These are phyloP conservation scores for Maniola hyperantus DNA, from an alignment of 2,888 invertebrate species.

Conservation along the genomic window DNA sequence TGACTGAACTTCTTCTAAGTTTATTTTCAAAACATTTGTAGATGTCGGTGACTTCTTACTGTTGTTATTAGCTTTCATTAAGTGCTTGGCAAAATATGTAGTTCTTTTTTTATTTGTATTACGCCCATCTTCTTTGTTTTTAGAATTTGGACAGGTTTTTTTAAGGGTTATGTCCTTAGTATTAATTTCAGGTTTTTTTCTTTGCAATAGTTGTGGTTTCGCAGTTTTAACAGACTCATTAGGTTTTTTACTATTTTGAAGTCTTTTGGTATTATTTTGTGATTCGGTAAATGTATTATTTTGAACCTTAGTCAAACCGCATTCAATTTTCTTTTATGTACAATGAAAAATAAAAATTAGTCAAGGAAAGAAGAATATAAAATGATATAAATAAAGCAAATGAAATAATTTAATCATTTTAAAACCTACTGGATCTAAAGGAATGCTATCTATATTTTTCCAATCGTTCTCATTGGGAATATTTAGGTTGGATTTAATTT, in stretches of 20 bases:
- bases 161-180: constrained; percentile 24
- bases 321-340: neutral
- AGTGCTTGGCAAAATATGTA: constrained; percentile 9
- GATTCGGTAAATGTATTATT: neutral
- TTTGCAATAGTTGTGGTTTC: constrained; percentile 9
- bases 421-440: constrained; percentile 17
- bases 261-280: neutral
- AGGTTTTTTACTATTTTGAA: neutral
- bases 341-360: neutral
- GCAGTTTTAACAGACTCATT: neutral
- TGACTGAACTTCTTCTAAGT: neutral
- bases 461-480: neutral
- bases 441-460: neutral
- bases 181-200: constrained; percentile 13
- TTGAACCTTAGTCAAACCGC: neutral
- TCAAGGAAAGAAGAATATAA: neutral
- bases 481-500: neutral
- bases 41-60: constrained; percentile 2
- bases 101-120: constrained; percentile 17
- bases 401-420: neutral
- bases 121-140: constrained; percentile 8
- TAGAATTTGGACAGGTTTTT: constrained; percentile 14
- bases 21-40: constrained; percentile 8
- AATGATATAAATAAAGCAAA: neutral
- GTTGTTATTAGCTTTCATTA: neutral